Base-by-base conservation (phyloP, 2,797 vertebrate species). In the Antrozous pallidus region DNA sequence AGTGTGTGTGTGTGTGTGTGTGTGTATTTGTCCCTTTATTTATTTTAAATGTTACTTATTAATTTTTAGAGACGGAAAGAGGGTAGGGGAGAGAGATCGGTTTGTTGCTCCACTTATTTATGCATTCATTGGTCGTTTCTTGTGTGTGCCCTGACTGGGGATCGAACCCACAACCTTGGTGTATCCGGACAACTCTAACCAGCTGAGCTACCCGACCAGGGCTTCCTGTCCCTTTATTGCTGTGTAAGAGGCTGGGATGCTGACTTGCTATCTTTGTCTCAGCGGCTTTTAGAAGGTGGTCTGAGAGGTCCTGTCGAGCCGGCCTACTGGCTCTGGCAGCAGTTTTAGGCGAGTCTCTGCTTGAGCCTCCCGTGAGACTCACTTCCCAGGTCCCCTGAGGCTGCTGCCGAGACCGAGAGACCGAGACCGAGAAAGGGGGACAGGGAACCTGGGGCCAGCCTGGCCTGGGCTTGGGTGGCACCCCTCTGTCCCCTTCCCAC, bases 331-430 rank as follows among this genome's bases (percentile, higher is more conserved):
- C 84, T 91, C 56, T 51, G 42, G 82, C 81, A 49, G 78, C 78
- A 95, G 42, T 95, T 77, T 93, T n/a, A 90, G 93, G 78, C 26
- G 40, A 88, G 89, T 87, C 89, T 90, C 88, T 93, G 81, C 88
- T 88, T 94, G 93, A 94, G 80, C 61, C 67, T 94, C 89, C 88
- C 9, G 4, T 5, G 78, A 90, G 74, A 70, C 56, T 90, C 24
- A 51, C 51, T 93, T 80, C 86, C 83, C 51, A 67, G 73, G 70
- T 61, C 3, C 88, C 75, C 54, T 20, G 0, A 18, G 20, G 67
- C 67, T 71, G 69, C 85, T 3, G 3, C 31, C 1, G 2, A 33
- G 85, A 86, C 88, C 94, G 58, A 88, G 69, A 81, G n/a, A n/a
- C 31, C 1, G 2, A 33, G 85, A 86, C 88, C 94, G 58, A 88